Evolutionary conservation across 2,797 vertebrate species (phyloP).

Genomic region (Acipenser ruthenus): DNA sequence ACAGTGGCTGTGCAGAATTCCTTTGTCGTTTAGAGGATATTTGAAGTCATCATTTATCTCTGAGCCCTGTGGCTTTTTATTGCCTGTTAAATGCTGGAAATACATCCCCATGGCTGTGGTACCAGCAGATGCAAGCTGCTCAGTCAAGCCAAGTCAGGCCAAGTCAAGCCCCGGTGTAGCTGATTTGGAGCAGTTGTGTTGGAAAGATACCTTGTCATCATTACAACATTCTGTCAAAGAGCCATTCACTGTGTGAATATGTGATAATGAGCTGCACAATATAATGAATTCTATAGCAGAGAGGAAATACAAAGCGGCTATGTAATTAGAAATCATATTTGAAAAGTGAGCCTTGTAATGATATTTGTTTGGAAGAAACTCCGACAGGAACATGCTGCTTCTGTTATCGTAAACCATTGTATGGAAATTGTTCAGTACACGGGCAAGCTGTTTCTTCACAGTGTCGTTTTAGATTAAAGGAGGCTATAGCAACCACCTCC

Average conservation of each 20-base stretch:
- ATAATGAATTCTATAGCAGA: not conserved
- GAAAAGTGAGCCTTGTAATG: not conserved
- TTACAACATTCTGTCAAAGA: not conserved
- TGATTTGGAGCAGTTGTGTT: not conserved
- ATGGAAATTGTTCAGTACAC: not conserved
- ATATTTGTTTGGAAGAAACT: not conserved
- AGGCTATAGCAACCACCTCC: too few species aligned
- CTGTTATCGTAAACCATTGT: not conserved
- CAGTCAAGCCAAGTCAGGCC: not conserved
- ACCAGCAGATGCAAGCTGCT: not conserved
- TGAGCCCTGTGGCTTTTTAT: not conserved
- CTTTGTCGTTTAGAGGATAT: not conserved
- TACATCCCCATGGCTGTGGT: not conserved
- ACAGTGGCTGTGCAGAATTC: not conserved
- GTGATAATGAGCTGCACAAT: conserved; percentile 3
- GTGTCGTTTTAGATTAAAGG: not conserved
- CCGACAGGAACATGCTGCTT: not conserved
- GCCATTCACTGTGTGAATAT: conserved; percentile 2
- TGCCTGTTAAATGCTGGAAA: not conserved
- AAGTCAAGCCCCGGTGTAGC: not conserved
- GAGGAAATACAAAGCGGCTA: not conserved
- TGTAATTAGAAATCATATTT: not conserved
- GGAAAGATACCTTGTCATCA: not conserved
- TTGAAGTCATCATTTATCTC: conserved; percentile 3
- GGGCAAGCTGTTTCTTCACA: not conserved